phyloP scores from a whole-genome alignment of 2,113 vertebrate species.

The Pleuronectes platessa region DNA sequence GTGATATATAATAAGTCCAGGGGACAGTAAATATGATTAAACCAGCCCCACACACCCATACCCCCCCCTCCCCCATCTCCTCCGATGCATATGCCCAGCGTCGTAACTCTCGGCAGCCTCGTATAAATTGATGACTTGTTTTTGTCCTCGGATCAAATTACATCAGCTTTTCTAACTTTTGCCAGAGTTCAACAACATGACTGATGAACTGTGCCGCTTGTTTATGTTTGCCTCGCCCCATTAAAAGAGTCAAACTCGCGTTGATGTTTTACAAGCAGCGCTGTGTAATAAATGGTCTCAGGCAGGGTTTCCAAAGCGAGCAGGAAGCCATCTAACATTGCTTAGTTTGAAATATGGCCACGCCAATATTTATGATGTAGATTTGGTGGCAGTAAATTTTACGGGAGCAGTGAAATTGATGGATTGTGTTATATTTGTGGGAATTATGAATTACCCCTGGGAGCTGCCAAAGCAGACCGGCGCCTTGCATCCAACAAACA shows the following conservation, averaged over 20 bases:
- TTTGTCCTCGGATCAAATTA: slow-evolving; percentile 33
- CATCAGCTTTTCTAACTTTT: slow-evolving; percentile 41
- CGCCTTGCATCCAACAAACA: slow-evolving; percentile 55
- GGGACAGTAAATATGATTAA: not conserved
- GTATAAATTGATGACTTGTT: slow-evolving; percentile 18
- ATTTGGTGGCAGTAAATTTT: slow-evolving; percentile 65
- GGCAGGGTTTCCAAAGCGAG: slow-evolving; percentile 55
- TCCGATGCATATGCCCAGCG: slow-evolving; percentile 8
- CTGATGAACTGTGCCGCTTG: slow-evolving; percentile 38
- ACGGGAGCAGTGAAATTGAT: slow-evolving; percentile 68
- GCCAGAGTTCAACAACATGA: slow-evolving; percentile 29
- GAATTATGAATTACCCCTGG: slow-evolving; percentile 63
- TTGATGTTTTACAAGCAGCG: slow-evolving; percentile 60
- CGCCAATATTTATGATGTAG: slow-evolving; percentile 53
- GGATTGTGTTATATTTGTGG: slow-evolving; percentile 68
- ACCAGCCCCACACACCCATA: not conserved
- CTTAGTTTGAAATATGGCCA: slow-evolving; percentile 62
- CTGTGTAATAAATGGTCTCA: slow-evolving; percentile 61
- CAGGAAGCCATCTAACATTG: slow-evolving; percentile 37
- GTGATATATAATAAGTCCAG: not conserved
- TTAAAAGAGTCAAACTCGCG: slow-evolving; percentile 55
- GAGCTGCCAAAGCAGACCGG: slow-evolving; percentile 41
- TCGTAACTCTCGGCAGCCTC: slow-evolving; percentile 19
- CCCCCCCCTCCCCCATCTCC: not conserved
- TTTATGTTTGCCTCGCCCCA: slow-evolving; percentile 48